A percentile compares a stretch with the other conserved stretches of the same genome.
Evolutionary conservation across 2,797 vertebrate genomes (phyloP).

Genomic region (Myotis daubentonii): DNA sequence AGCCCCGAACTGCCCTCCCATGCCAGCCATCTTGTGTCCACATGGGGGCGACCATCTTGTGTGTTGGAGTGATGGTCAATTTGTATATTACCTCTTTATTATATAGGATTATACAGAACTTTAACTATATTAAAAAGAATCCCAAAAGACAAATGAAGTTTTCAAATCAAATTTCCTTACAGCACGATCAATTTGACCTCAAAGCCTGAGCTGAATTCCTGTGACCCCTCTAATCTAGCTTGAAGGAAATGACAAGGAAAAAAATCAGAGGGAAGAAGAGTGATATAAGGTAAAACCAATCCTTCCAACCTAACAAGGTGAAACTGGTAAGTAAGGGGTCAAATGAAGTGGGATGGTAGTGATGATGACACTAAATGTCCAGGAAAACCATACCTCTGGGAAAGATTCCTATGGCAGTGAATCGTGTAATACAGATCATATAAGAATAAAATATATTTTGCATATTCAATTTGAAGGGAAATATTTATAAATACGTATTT

Average conservation of each 20-base stretch:
- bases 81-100: no score
- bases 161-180: conserved; percentile 42
- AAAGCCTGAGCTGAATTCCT: not conserved
- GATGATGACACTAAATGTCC: not conserved
- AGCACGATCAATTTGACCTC: not conserved
- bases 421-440: not conserved
- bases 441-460: not conserved
- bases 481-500: not conserved
- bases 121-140: conserved; percentile 25
- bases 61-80: no score
- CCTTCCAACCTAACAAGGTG: not conserved
- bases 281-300: not conserved
- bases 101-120: not conserved
- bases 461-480: conserved; percentile 11
- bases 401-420: not conserved
- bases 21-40: no score
- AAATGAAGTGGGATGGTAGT: not conserved
- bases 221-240: not conserved
- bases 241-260: not conserved
- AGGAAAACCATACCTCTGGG: not conserved
- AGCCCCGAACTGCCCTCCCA: no score
- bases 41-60: no score
- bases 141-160: not conserved
- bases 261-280: not conserved
- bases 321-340: not conserved